Percentiles rank a stretch among this genome's conserved stretches.
phyloP scores from a whole-genome alignment of 1,140 invertebrate species.

The Tetranychus urticae region DNA sequence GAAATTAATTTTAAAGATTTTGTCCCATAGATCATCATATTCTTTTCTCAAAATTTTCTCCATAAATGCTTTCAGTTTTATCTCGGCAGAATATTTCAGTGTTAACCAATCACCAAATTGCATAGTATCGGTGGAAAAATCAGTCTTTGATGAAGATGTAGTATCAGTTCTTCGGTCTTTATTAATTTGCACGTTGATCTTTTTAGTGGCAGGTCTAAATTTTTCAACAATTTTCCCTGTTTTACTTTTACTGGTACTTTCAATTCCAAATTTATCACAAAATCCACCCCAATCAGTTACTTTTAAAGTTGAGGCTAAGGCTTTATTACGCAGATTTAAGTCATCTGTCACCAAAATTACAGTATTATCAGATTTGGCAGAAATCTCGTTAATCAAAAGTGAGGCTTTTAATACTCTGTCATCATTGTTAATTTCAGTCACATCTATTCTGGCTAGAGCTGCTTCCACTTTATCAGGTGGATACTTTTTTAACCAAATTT shows the following conservation, averaged over 20 bases:
- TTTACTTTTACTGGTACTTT: no score
- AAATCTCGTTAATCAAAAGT: background rate
- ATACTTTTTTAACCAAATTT: background rate
- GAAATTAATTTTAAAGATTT: background rate
- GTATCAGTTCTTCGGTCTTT: background rate
- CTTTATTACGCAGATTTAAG: conserved; percentile 2
- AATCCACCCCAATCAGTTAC: background rate
- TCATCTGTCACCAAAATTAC: conserved; percentile 5
- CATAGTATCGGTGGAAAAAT: background rate
- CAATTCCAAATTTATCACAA: no score
- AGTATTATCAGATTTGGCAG: background rate
- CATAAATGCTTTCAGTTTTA: background rate
- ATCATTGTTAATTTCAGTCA: background rate
- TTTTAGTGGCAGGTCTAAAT: background rate
- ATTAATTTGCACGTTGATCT: background rate
- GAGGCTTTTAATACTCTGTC: background rate
- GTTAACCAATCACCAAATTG: background rate
- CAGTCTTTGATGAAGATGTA: background rate
- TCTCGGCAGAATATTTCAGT: background rate
- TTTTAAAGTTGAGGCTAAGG: background rate
- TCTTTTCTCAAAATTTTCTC: background rate
- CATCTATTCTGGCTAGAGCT: background rate
- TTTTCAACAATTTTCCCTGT: background rate
- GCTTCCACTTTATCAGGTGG: background rate
- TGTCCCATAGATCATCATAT: background rate